Conservation (phyloP, 1,140 invertebrate genomes). For the Calycopis cecrops region DNA sequence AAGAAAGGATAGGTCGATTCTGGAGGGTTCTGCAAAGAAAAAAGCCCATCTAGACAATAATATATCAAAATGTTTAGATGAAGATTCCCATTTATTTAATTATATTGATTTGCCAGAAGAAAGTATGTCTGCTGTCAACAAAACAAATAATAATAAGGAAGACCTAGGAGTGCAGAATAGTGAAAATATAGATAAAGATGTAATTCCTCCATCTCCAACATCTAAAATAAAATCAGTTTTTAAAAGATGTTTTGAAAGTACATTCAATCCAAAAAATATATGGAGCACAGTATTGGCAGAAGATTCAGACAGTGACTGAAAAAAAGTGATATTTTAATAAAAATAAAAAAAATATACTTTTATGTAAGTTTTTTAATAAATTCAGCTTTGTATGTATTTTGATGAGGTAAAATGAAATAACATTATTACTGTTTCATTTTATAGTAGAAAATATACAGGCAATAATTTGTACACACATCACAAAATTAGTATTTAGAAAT, state of each 20-base stretch:
- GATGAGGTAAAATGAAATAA: conserved; percentile 49
- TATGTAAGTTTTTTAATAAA: conserved; percentile 13
- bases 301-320: conserved; percentile 77
- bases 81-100: conserved; percentile 70
- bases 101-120: conserved; percentile 62
- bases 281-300: conserved; percentile 73
- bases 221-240: conserved; percentile 74
- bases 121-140: conserved; percentile 11
- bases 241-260: conserved; percentile 81
- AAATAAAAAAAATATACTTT: conserved; percentile 15
- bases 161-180: conserved; percentile 19
- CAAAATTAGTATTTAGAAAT: conserved; percentile 44
- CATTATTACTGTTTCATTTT: conserved; percentile 66
- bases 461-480: conserved; percentile 66
- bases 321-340: conserved; percentile 16
- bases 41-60: conserved; percentile 56
- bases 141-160: conserved; percentile 18
- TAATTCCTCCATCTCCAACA: conserved; percentile 71
- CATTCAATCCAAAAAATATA: conserved; percentile 77
- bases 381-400: conserved; percentile 14
- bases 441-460: conserved; percentile 70
- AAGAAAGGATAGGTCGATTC: conserved; percentile 41
- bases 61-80: conserved; percentile 54
- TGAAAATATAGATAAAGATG: conserved; percentile 44
- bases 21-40: conserved; percentile 41